Evolutionary conservation across 2,888 invertebrate genomes (phyloP), one percentile per base, ranked within the genome.

Genomic region (Cyclophora albipunctata): DNA sequence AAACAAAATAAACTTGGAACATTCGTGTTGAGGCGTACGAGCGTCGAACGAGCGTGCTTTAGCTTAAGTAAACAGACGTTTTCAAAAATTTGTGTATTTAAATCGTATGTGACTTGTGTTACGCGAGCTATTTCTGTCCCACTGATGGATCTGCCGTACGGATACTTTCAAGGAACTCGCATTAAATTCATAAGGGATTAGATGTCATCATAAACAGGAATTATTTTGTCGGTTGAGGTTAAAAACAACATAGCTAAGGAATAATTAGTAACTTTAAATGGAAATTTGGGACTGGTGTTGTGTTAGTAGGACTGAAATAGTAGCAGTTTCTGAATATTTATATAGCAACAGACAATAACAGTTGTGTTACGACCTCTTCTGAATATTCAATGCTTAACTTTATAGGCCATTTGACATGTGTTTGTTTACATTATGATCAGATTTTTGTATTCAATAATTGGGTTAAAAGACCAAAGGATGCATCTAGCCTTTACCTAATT

Each of bases 51-150:
- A 53, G 77, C 80, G 76, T 74, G 86, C 82, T 84, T 82, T 83
- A 75, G 80, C 83, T 84, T 85, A 82, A 84, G 82, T 74, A 87
- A 88, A 88, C 83, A 88, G 71, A 72, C 71, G 76, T 86, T 87
- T 88, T 86, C 86, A 86, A 88, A 88, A 87, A 75, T 87, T 81
- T 84, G 87, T 87, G 78, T 85, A 84, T 87, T 87, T 85, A 87
- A 85, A 84, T 86, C 78, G 83, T 78, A 81, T 84, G 84, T 83
- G 86, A 86, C 83, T 86, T 81, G 84, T 83, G 84, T 87, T 86
- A 78, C 84, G 72, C 69, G 58, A 57, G 76, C 84, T 88, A 88
- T 88, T 88, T 84, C 70, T 59, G 86, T 82, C 77, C 75, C 74
- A 71, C 78, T 82, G 84, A 81, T 75, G 82, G 81, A 79, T 79